Conservation (phyloP, 2,113 vertebrate genomes). For the Lipotes vexillifer region DNA sequence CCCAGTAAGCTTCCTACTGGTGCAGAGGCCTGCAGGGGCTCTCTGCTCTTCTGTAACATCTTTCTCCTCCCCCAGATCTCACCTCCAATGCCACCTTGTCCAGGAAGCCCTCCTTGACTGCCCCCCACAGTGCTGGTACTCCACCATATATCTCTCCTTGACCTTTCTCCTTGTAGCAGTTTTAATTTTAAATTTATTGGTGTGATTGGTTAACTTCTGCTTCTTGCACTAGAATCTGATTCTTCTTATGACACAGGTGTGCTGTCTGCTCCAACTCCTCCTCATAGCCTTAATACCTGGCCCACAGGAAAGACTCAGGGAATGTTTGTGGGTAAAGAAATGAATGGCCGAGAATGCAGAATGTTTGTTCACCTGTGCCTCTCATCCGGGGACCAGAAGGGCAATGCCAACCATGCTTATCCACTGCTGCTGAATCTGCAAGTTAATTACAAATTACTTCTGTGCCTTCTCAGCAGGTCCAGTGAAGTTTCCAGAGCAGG, state of each 20-base stretch:
- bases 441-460: neutral
- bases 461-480: neutral
- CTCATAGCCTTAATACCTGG: neutral
- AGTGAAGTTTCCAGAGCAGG: accelerated
- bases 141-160: neutral
- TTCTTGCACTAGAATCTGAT: too few species aligned
- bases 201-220: neutral
- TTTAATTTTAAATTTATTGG: too few species aligned
- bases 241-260: neutral
- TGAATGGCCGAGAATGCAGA: neutral
- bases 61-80: too few species aligned
- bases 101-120: neutral
- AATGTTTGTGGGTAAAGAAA: accelerated
- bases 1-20: neutral
- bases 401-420: accelerated
- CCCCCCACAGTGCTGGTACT: accelerated
- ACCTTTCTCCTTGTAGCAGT: neutral
- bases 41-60: neutral
- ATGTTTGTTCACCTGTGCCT: accelerated
- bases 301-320: neutral
- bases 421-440: too few species aligned
- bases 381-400: neutral
- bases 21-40: accelerated
- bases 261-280: neutral
- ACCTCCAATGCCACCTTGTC: neutral